A percentile compares a stretch with the other conserved stretches of the same genome.
phyloP scores from a whole-genome alignment of 2,797 vertebrate genomes.

The Bryconaethiops microstoma region DNA sequence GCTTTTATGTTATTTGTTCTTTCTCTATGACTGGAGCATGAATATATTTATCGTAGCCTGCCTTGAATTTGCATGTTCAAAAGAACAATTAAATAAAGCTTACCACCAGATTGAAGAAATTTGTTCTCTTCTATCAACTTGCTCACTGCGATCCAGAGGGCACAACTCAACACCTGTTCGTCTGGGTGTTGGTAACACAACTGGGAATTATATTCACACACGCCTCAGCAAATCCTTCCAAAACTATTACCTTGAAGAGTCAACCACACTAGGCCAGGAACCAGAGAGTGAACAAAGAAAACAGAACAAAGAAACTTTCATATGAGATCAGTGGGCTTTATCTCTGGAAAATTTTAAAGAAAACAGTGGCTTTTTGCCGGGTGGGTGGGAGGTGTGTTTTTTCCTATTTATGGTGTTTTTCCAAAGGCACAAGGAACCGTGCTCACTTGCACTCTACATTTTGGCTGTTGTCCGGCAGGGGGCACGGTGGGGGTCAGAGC shows the following conservation, averaged over 20 bases:
- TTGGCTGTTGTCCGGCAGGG: too few relatives aligned
- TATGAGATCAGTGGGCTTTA: slow-evolving; percentile 14
- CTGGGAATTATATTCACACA: slow-evolving; percentile 45
- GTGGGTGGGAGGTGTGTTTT: background rate
- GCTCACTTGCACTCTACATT: too few relatives aligned
- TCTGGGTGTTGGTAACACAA: slow-evolving; percentile 35
- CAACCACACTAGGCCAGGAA: slow-evolving; percentile 37
- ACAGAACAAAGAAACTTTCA: slow-evolving; percentile 19
- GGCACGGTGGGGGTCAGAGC: too few relatives aligned
- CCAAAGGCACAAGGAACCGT: too few relatives aligned
- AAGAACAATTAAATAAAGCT: slow-evolving; percentile 14
- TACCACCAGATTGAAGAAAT: background rate
- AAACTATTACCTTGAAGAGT: slow-evolving; percentile 44
- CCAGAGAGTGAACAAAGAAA: slow-evolving; percentile 3
- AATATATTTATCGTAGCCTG: slow-evolving; percentile 3
- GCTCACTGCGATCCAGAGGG: slow-evolving; percentile 34
- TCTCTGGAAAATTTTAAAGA: slow-evolving; percentile 4
- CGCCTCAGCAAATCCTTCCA: slow-evolving; percentile 49
- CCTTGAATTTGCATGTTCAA: slow-evolving; percentile 28
- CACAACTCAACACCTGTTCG: slow-evolving; percentile 47
- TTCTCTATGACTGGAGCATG: slow-evolving; percentile 19
- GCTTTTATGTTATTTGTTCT: slow-evolving; percentile 15
- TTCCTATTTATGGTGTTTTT: too few relatives aligned
- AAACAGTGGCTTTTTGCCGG: background rate
- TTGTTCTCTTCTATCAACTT: slow-evolving; percentile 22